Conservation (phyloP, 2,888 invertebrate genomes). For the Rhopalosiphum nymphaeae region DNA sequence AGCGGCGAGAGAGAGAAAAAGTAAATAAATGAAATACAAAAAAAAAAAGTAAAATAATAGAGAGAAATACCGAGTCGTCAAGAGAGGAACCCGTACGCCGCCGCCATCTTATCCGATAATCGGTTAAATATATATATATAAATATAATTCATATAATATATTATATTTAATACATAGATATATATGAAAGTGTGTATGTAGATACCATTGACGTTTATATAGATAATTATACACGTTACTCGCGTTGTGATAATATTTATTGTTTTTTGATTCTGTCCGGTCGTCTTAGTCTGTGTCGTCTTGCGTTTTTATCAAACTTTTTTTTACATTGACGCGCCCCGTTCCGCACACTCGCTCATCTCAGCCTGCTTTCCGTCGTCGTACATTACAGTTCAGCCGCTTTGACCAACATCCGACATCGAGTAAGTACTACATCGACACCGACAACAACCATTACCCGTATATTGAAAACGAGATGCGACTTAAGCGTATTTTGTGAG, state of each 20-base stretch:
- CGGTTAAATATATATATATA: constrained; percentile 44
- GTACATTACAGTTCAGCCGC: not conserved
- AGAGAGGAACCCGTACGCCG: constrained; percentile 51
- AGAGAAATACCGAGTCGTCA: constrained; percentile 56
- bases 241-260: constrained; percentile 20
- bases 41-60: constrained; percentile 49
- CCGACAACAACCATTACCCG: not conserved
- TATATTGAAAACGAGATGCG: not conserved
- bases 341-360: not conserved
- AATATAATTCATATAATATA: not conserved
- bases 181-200: not conserved
- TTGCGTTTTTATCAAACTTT: not conserved
- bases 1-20: constrained; percentile 39
- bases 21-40: constrained; percentile 56
- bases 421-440: constrained; percentile 34
- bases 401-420: constrained; percentile 18
- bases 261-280: not conserved
- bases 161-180: not conserved
- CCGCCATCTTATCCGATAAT: constrained; percentile 64
- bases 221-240: constrained; percentile 14
- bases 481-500: not conserved
- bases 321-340: constrained; percentile 46
- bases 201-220: not conserved
- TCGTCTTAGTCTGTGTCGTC: not conserved
- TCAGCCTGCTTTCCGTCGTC: not conserved